Conservation (phyloP, 2,797 vertebrate species). For the Sebastes matsubarae region DNA sequence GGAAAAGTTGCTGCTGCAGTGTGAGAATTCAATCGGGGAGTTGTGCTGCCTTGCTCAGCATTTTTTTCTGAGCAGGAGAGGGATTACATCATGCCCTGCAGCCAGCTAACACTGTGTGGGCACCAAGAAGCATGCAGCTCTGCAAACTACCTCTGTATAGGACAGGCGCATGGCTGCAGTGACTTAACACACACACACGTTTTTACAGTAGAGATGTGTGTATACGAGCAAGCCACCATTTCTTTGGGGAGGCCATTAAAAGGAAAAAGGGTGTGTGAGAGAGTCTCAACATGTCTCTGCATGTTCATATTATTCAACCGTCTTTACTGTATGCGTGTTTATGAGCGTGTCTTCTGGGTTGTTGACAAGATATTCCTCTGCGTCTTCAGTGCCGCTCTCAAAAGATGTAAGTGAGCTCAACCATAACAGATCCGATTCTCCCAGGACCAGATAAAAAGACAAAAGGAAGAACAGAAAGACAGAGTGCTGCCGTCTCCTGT, state of each 20-base stretch:
- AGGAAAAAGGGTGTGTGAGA: neutral
- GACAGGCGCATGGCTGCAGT: constrained; percentile 4
- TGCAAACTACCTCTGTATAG: constrained; percentile 16
- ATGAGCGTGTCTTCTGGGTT: neutral
- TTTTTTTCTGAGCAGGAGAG: constrained; percentile 39
- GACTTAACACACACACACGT: neutral
- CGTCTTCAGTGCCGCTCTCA: constrained; percentile 26
- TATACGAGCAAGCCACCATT: neutral
- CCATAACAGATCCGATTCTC: constrained; percentile 33
- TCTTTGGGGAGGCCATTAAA: constrained; percentile 50
- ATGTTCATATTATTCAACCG: constrained; percentile 16
- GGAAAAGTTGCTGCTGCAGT: constrained; percentile 49
- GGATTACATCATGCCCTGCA: constrained; percentile 70
- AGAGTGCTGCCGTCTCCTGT: neutral
- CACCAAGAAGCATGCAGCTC: constrained; percentile 24
- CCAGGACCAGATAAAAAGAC: constrained; percentile 18
- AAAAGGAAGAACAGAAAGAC: neutral
- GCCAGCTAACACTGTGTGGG: constrained; percentile 43
- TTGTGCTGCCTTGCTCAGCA: constrained; percentile 64
- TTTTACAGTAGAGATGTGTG: neutral
- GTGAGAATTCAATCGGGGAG: constrained; percentile 53
- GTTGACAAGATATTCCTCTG: constrained; percentile 37
- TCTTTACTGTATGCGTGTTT: neutral
- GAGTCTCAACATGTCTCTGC: neutral
- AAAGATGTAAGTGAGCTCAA: constrained; percentile 35